Conservation (phyloP, 2,888 invertebrate species). For the Thelaira solivaga region DNA sequence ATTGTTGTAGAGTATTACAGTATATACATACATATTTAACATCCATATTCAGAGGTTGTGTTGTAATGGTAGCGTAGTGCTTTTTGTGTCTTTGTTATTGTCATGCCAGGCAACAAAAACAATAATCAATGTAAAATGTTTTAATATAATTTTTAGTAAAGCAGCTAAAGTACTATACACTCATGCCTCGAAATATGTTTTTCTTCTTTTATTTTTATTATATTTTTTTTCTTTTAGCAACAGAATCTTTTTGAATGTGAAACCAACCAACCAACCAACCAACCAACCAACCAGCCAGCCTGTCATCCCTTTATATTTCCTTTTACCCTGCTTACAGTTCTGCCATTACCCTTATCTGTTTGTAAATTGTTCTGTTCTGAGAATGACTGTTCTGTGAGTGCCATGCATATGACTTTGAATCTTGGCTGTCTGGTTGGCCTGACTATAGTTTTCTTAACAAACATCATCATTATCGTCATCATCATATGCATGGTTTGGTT, state of each 20-base stretch:
- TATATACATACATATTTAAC: slow-evolving; percentile 32
- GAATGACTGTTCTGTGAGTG: slow-evolving; percentile 15
- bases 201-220: slow-evolving; percentile 10
- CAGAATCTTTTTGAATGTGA: slow-evolving; percentile 18
- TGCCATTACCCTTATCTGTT: slow-evolving; percentile 45
- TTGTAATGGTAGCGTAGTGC: background rate
- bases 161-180: slow-evolving; percentile 43
- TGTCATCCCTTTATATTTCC: slow-evolving; percentile 4
- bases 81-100: slow-evolving; percentile 34
- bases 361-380: slow-evolving; percentile 26
- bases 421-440: too few species aligned
- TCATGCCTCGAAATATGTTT: slow-evolving; percentile 8
- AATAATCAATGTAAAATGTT: slow-evolving; percentile 14
- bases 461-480: slow-evolving; percentile 31
- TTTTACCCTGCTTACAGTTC: slow-evolving; percentile 12
- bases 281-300: slow-evolving; percentile 3
- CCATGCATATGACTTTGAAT: slow-evolving; percentile 30
- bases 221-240: slow-evolving; percentile 4
- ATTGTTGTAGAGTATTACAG: slow-evolving; percentile 4
- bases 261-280: slow-evolving; percentile 2
- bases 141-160: slow-evolving; percentile 51
- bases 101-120: slow-evolving; percentile 31
- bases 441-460: slow-evolving; percentile 24
- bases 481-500: slow-evolving; percentile 38
- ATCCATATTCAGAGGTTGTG: background rate